A percentile compares a stretch with the other conserved stretches of the same genome.
These are phyloP conservation scores for Dolomedes plantarius DNA, from an alignment of 2,888 invertebrate genomes.

Conservation along the genomic window DNA sequence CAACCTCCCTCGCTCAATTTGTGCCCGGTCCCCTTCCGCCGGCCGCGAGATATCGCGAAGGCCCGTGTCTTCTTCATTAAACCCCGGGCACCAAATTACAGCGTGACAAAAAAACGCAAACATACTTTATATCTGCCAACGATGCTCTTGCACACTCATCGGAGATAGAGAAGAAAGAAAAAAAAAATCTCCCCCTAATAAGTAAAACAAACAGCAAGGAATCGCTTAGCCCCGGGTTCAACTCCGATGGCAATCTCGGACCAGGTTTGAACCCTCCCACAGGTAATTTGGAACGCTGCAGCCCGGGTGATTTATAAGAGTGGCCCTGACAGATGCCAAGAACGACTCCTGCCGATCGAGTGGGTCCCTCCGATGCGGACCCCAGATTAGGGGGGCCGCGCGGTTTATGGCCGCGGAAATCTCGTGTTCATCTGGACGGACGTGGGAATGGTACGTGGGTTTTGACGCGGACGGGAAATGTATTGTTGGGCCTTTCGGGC, in stretches of 20 bases:
- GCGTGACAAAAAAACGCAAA: constrained; percentile 62
- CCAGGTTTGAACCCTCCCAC: constrained; percentile 58
- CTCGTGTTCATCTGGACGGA: background rate
- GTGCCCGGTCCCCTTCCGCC: constrained; percentile 6
- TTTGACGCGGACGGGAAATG: no score
- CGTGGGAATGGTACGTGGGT: background rate
- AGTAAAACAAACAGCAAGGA: constrained; percentile 67
- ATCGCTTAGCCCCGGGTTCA: constrained; percentile 66
- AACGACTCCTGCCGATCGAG: background rate
- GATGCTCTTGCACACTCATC: constrained; percentile 21
- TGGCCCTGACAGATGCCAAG: constrained; percentile 63
- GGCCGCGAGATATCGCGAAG: constrained; percentile 30
- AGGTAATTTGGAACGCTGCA: constrained; percentile 68
- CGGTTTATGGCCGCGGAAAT: constrained; percentile 1
- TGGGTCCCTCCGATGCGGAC: background rate
- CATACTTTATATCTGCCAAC: constrained; percentile 65
- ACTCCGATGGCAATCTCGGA: constrained; percentile 56
- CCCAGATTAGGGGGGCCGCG: background rate
- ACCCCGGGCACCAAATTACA: constrained; percentile 55
- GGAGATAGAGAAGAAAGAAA: constrained; percentile 16
- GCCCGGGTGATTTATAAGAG: constrained; percentile 64
- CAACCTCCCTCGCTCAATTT: no score
- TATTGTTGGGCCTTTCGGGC: no score
- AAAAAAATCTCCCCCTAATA: constrained; percentile 28
- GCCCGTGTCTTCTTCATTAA: constrained; percentile 67